These are phyloP conservation scores for Macrotrachela quadricornifera DNA, from an alignment of 1,140 invertebrate genomes.

Conservation along the genomic window DNA sequence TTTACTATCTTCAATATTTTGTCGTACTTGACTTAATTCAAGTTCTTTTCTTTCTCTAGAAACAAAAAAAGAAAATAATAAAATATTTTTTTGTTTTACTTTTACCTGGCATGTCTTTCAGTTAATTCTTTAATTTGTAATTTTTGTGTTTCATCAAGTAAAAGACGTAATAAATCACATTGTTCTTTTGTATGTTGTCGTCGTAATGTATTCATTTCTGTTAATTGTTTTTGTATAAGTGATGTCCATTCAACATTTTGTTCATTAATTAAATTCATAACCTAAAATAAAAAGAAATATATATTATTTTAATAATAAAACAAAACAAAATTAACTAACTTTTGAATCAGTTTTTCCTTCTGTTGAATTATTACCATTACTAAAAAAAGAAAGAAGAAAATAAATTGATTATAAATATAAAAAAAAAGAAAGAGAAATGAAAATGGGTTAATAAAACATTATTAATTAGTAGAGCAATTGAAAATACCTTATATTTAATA, in stretches of 20 bases:
- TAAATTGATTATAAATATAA: too few species aligned
- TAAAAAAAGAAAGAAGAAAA: too few species aligned
- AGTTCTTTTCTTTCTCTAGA: slow-evolving; percentile 77
- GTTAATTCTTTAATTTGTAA: not conserved
- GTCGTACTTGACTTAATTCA: slow-evolving; percentile 76
- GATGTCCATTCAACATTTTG: not conserved
- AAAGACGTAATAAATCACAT: not conserved
- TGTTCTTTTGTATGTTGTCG: not conserved
- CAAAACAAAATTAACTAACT: too few species aligned
- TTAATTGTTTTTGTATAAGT: not conserved
- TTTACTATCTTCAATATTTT: slow-evolving; percentile 83
- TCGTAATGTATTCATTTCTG: not conserved
- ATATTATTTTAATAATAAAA: too few species aligned
- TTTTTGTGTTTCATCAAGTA: not conserved
- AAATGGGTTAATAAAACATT: too few species aligned
- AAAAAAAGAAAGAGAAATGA: too few species aligned
- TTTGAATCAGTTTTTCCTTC: too few species aligned
- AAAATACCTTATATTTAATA: too few species aligned
- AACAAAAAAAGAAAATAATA: too few species aligned
- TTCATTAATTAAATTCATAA: not conserved
- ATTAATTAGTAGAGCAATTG: too few species aligned
- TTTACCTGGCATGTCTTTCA: slow-evolving; percentile 4
- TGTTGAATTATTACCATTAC: too few species aligned
- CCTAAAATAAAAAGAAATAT: not conserved
- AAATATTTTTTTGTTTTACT: too few species aligned